A percentile compares a stretch with the other conserved stretches of the same genome.
Evolutionary conservation across 2,113 vertebrate species (phyloP).

Genomic region (Chaetops frenatus): DNA sequence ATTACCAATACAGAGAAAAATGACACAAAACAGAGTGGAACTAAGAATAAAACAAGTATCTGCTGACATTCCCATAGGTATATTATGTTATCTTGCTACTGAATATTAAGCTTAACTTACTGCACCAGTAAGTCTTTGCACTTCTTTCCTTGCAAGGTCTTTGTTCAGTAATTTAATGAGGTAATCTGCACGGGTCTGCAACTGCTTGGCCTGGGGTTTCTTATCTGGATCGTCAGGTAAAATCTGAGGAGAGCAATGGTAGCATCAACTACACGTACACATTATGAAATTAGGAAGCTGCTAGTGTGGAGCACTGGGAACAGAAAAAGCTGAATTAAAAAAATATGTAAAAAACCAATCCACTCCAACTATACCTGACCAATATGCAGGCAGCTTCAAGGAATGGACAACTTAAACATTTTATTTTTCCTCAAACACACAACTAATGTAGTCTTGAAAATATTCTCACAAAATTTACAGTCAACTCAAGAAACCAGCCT

Average conservation of each 20-base stretch:
- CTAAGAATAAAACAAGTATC: background rate
- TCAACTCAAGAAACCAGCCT: background rate
- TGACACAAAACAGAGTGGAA: background rate
- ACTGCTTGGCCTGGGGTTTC: slow-evolving; percentile 97
- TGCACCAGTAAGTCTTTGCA: slow-evolving; percentile 82
- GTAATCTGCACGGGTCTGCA: slow-evolving; percentile 98
- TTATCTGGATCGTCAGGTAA: slow-evolving; percentile 98
- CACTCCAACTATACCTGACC: background rate
- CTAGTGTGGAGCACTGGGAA: background rate
- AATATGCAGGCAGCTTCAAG: background rate
- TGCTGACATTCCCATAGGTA: background rate
- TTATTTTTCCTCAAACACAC: background rate
- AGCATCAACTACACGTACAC: background rate
- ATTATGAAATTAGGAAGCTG: background rate
- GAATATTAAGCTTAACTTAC: slow-evolving; percentile 72
- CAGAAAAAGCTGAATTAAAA: background rate
- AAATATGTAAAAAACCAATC: background rate
- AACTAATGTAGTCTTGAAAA: background rate
- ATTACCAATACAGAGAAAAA: background rate
- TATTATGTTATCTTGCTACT: background rate
- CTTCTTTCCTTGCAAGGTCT: slow-evolving; percentile 92
- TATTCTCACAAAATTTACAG: background rate
- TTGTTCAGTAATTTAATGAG: slow-evolving; percentile 98
- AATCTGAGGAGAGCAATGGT: slow-evolving; percentile 77
- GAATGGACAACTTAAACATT: background rate